These are phyloP conservation scores for Suncus etruscus DNA, from an alignment of 2,113 vertebrate genomes.

Conservation along the genomic window DNA sequence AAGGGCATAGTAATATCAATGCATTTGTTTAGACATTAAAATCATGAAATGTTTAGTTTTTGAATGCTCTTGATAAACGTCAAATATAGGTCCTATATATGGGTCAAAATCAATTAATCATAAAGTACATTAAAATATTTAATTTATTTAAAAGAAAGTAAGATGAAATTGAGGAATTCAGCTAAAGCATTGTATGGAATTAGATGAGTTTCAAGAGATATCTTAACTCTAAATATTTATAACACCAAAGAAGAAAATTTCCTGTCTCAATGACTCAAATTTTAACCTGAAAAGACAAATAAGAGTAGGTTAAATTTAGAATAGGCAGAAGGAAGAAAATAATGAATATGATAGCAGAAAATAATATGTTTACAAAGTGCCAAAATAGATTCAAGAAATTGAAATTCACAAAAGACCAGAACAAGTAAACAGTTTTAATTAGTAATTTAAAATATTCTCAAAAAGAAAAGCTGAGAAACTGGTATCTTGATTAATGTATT, in stretches of 20 bases:
- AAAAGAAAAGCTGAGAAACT: neutral
- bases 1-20: neutral
- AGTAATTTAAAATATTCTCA: constrained; percentile 8
- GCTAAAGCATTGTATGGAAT: neutral
- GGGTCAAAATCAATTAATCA: neutral
- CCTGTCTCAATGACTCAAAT: neutral
- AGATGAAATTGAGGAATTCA: neutral
- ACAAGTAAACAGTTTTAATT: constrained; percentile 27
- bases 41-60: neutral
- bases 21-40: neutral
- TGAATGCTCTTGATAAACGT: neutral
- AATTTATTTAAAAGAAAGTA: constrained; percentile 3
- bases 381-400: neutral
- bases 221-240: neutral
- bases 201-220: neutral
- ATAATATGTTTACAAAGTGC: neutral
- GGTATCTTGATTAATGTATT: constrained; percentile 10
- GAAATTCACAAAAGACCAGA: constrained; percentile 23
- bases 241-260: neutral
- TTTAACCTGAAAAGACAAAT: neutral
- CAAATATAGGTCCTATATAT: neutral
- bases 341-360: constrained; percentile 1
- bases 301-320: neutral
- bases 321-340: constrained; percentile 4
- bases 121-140: neutral